Percentiles rank a stretch among this genome's conserved stretches.
Conservation (phyloP, 2,797 vertebrate genomes). For the Gallinago stenura region DNA sequence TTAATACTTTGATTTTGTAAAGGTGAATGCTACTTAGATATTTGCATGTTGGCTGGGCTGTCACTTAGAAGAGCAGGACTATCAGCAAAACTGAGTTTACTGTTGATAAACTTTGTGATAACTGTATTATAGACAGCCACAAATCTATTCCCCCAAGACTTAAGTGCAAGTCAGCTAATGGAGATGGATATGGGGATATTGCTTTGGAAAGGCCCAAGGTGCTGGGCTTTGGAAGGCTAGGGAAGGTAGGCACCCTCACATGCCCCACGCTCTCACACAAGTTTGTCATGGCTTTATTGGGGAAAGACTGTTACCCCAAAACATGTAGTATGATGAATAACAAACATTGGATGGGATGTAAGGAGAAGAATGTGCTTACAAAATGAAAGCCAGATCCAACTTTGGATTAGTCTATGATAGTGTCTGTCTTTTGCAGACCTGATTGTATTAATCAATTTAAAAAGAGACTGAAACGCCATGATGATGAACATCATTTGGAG, state of each 20-base stretch:
- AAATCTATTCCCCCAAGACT: neutral
- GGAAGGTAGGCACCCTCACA: neutral
- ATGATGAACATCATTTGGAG: neutral
- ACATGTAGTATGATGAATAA: neutral
- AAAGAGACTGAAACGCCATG: neutral
- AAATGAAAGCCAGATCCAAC: neutral
- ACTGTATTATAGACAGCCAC: neutral
- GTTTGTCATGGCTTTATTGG: neutral
- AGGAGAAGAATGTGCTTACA: neutral
- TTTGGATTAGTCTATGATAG: neutral
- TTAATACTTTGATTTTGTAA: neutral
- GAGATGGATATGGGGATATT: neutral
- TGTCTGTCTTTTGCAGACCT: neutral
- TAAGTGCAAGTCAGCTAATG: neutral
- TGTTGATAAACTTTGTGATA: neutral
- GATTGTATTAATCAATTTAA: neutral
- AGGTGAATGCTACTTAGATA: neutral
- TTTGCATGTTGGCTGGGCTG: neutral
- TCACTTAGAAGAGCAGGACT: neutral
- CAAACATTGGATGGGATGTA: neutral
- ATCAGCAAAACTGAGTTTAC: neutral
- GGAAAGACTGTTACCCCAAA: neutral
- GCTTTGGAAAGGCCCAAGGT: neutral
- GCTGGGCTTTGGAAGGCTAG: neutral
- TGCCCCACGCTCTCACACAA: rapidly evolving